phyloP scores from a whole-genome alignment of 2,113 vertebrate genomes.

The Tichodroma muraria region DNA sequence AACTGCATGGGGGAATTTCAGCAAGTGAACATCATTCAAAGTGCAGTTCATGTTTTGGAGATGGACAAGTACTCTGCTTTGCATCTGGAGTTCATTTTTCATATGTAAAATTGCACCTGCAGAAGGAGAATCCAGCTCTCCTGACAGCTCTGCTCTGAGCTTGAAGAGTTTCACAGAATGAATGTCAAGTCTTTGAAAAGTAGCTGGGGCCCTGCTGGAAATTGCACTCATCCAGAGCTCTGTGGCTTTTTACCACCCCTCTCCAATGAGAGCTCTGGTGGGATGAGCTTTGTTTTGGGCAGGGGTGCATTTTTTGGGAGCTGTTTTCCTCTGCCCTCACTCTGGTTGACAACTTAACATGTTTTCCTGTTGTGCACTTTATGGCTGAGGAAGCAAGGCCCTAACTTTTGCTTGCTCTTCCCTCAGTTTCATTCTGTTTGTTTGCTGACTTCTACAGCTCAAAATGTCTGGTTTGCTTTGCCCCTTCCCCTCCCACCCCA shows the following conservation, averaged over 20 bases:
- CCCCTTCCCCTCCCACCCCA: background rate
- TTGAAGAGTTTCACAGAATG: background rate
- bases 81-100: slow-evolving; percentile 23
- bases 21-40: background rate
- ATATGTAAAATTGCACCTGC: slow-evolving; percentile 28
- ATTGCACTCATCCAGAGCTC: background rate
- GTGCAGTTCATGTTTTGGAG: background rate
- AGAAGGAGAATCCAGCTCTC: background rate
- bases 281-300: background rate
- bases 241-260: background rate
- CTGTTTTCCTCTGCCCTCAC: background rate
- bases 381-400: background rate
- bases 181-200: background rate
- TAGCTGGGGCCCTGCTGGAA: background rate
- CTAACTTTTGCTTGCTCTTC: background rate
- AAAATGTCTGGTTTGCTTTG: background rate
- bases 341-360: background rate
- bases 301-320: background rate
- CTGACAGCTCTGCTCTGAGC: background rate
- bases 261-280: background rate
- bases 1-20: background rate
- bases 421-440: background rate
- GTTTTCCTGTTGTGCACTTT: background rate
- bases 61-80: background rate
- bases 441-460: background rate